Evolutionary conservation across 2,888 invertebrate genomes (phyloP).

Genomic region (Megaustenia siamemsis): DNA sequence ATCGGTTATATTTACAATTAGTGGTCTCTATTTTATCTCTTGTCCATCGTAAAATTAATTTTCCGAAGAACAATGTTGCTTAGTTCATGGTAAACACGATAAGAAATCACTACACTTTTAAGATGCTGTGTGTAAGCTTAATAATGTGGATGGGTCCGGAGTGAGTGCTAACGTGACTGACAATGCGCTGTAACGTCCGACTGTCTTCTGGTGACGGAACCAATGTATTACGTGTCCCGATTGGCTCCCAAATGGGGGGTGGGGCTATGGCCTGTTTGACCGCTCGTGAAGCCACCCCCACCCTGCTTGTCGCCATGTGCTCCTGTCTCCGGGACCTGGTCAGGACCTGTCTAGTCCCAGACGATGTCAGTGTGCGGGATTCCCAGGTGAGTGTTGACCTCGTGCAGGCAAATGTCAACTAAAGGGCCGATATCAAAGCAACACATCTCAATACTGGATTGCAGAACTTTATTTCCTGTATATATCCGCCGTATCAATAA

Average conservation of each 20-base stretch:
- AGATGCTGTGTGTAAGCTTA: background rate
- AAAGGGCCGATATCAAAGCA: too few species aligned
- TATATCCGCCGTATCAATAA: too few species aligned
- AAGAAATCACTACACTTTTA: background rate
- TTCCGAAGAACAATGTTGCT: too few species aligned
- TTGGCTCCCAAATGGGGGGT: constrained; percentile 45
- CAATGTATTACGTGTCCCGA: constrained; percentile 35
- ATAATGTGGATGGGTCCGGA: background rate
- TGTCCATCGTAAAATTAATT: too few species aligned
- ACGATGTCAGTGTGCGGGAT: constrained; percentile 16
- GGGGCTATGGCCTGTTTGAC: constrained; percentile 41
- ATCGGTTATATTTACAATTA: background rate
- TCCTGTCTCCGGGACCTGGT: constrained; percentile 41
- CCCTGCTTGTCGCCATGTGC: constrained; percentile 33
- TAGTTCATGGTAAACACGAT: too few species aligned
- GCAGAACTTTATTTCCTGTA: too few species aligned
- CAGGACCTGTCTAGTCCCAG: constrained; percentile 40
- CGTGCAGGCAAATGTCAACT: too few species aligned
- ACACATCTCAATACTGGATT: too few species aligned
- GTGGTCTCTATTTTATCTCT: background rate
- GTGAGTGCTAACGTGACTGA: background rate
- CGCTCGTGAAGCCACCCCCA: background rate
- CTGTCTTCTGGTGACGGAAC: background rate
- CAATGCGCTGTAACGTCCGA: constrained; percentile 28
- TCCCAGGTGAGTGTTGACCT: constrained; percentile 29